phyloP scores from a whole-genome alignment of 2,888 invertebrate species.

The Drosophila algonquin region DNA sequence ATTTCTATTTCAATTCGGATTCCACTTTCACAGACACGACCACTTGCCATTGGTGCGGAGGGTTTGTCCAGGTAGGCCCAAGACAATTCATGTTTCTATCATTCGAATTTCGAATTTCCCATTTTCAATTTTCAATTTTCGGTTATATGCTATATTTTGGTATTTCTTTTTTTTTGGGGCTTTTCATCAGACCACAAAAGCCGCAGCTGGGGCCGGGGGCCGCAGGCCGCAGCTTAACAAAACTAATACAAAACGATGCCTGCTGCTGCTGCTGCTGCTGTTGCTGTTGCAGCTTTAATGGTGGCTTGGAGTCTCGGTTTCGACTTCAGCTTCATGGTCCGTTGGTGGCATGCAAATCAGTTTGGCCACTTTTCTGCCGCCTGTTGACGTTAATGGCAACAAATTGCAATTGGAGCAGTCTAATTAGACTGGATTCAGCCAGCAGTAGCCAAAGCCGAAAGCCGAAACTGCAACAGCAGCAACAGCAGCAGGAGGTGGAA shows the following conservation, averaged over 20 bases:
- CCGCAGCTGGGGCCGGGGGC: conserved; percentile 20
- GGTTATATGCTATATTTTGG: conserved; percentile 14
- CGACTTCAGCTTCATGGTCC: conserved; percentile 59
- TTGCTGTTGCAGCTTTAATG: conserved; percentile 26
- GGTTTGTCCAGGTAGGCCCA: conserved; percentile 83
- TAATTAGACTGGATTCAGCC: conserved; percentile 63
- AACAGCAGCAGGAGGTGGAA: conserved; percentile 22
- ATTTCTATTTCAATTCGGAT: conserved; percentile 49
- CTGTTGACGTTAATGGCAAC: conserved; percentile 72
- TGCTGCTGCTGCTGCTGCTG: conserved; percentile 42
- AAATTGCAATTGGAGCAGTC: conserved; percentile 73
- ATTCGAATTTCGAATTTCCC: conserved; percentile 13
- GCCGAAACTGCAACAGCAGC: conserved; percentile 24
- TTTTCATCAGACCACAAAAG: conserved; percentile 44
- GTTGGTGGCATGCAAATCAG: conserved; percentile 71
- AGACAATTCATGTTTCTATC: conserved; percentile 50
- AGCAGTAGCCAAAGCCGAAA: conserved; percentile 59
- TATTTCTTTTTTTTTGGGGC: conserved; percentile 27
- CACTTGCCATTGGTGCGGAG: conserved; percentile 84
- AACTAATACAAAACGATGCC: conserved; percentile 64
- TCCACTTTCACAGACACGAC: conserved; percentile 82
- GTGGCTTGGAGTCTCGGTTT: conserved; percentile 25
- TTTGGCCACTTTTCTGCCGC: conserved; percentile 55
- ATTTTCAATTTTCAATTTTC: conserved; percentile 12
- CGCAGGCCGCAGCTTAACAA: conserved; percentile 58